Percentiles rank a stretch among this genome's conserved stretches.
These are phyloP conservation scores for Calliopsis andreniformis DNA, from an alignment of 1,140 invertebrate genomes.

Conservation along the genomic window DNA sequence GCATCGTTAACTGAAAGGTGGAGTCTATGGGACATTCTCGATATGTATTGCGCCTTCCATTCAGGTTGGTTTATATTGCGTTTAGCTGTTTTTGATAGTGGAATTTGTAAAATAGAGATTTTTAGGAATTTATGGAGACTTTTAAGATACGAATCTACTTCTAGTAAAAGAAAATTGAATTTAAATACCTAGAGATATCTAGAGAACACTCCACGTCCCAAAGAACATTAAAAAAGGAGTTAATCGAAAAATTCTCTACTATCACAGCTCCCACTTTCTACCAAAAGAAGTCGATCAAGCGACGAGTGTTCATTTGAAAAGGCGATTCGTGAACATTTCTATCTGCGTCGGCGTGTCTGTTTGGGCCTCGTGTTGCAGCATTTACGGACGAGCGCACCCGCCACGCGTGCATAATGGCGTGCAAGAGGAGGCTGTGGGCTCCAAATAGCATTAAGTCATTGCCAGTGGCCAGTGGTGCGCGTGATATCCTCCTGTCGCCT, in stretches of 20 bases:
- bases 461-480: constrained; percentile 62
- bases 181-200: too few species aligned
- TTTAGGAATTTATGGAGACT: too few species aligned
- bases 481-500: constrained; percentile 61
- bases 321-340: constrained; percentile 54
- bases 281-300: neutral
- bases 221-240: neutral
- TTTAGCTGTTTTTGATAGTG: too few species aligned
- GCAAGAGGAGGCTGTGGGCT: constrained; percentile 40
- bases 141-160: too few species aligned
- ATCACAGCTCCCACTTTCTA: neutral
- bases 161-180: too few species aligned
- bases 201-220: too few species aligned
- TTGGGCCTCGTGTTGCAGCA: constrained; percentile 45
- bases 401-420: constrained; percentile 60
- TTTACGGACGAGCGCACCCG: constrained; percentile 55
- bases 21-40: neutral
- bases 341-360: constrained; percentile 14
- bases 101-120: too few species aligned
- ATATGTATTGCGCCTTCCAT: too few species aligned
- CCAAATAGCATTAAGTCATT: constrained; percentile 70
- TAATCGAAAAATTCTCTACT: neutral
- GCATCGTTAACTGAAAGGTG: neutral
- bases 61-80: too few species aligned
- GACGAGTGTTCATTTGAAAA: neutral